Percentiles rank a stretch among this genome's conserved stretches.
These are phyloP conservation scores for Denticeps clupeoides DNA, from an alignment of 2,797 vertebrate genomes.

Conservation along the genomic window DNA sequence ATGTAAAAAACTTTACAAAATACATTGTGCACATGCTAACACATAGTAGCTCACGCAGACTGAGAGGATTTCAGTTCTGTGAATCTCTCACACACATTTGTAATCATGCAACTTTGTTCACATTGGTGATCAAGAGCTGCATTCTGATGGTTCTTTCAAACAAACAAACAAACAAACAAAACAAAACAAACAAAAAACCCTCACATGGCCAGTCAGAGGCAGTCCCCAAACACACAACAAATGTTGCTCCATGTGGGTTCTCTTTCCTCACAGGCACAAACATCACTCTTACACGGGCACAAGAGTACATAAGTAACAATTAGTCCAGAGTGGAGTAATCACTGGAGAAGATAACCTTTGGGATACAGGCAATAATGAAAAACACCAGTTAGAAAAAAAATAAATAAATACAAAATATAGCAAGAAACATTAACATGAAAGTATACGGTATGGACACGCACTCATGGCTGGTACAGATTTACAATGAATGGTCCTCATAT, in stretches of 20 bases:
- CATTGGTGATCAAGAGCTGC: background rate
- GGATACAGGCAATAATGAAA: constrained; percentile 24
- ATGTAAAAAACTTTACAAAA: background rate
- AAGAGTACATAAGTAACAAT: background rate
- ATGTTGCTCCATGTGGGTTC: background rate
- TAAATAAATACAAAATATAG: constrained; percentile 11
- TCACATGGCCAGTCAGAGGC: too few species aligned
- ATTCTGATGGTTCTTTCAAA: background rate
- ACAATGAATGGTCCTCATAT: constrained; percentile 14
- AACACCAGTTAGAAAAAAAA: constrained; percentile 10
- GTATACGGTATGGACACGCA: too few species aligned
- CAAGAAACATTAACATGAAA: too few species aligned
- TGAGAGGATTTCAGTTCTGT: background rate
- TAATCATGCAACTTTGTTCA: background rate
- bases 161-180: too few species aligned
- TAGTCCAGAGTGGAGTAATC: constrained; percentile 23
- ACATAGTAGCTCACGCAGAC: background rate
- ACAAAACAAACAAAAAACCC: too few species aligned
- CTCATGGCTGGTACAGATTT: too few species aligned
- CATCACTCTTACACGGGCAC: background rate
- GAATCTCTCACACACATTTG: background rate
- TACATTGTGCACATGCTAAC: background rate
- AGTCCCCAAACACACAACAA: too few species aligned
- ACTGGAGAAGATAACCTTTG: constrained; percentile 20
- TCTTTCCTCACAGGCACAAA: background rate